Evolutionary conservation across 2,888 invertebrate genomes (phyloP), one percentile per base, ranked within the genome.

Genomic region (Hydroisotoma schaefferi): DNA sequence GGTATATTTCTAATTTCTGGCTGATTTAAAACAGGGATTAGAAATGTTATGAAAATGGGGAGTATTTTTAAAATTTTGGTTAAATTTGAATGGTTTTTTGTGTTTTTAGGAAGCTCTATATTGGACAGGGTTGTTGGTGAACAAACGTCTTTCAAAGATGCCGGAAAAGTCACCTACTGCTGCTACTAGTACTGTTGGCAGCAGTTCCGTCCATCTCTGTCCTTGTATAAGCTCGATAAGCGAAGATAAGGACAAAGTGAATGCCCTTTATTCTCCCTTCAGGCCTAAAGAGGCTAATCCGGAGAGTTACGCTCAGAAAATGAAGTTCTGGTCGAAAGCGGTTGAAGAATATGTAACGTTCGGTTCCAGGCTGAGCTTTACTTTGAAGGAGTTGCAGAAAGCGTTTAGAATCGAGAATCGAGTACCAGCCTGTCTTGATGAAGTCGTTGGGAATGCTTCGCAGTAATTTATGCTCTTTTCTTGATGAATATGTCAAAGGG

Each of bases 311-410:
- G 68, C 67, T 15, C 57, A 64, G 23, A 71, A 71, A 48, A 28
- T 67, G 47, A 67, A 63, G 29, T 71, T 71, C 62, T 71, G 71
- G 71, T 22, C 55, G 15, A 68, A 62, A 27, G 59, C 63, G 20
- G 59, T 71, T 5, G 61, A 68, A 27, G 71, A 71, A 20, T 69
- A 59, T 33, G 27, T 55, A 10, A n/a, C 29, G 2, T n/a, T 22
- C 8, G 54, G 52, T 27, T 8, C 33, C 20, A 33, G 61, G 28
- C n/a, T 59, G 2, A 56, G 61, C 6, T 65, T 65, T 22, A 61
- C 61, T 2, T 29, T 61, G 20, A 61, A 55, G 25, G 65, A 65
- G 23, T 37, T 65, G 6, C 59, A 61, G 33, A 55, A 53, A 12
- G 57, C 28, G 23, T 54, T 61, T 27, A 56, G 47, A 25, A 43